These are phyloP conservation scores for Phengaris alcon DNA, from an alignment of 2,888 invertebrate species.

Conservation along the genomic window DNA sequence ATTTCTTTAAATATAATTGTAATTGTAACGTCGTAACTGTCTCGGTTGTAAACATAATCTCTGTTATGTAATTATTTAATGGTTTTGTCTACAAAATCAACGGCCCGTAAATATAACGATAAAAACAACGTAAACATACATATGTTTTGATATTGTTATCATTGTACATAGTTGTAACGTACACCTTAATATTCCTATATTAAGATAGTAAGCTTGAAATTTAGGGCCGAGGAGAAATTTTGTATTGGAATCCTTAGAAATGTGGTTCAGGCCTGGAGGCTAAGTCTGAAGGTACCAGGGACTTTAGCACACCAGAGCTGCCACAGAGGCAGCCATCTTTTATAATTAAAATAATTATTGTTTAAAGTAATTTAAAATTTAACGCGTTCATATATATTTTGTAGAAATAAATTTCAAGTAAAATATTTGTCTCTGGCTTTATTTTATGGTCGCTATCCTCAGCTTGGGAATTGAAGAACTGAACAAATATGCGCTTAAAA, in stretches of 20 bases:
- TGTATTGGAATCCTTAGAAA: no score
- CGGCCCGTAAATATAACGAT: not conserved
- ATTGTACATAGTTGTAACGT: not conserved
- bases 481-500: constrained; percentile 1
- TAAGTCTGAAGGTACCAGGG: no score
- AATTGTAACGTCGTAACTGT: not conserved
- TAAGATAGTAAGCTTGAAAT: no score
- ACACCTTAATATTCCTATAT: no score
- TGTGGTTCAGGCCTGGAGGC: no score
- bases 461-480: constrained; percentile 4
- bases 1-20: constrained; percentile 1
- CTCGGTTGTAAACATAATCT: constrained; percentile 4
- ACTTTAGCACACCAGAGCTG: no score
- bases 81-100: constrained; percentile 5
- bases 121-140: not conserved
- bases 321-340: no score
- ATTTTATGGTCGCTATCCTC: not conserved
- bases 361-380: no score
- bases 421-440: not conserved
- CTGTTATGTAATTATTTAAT: constrained; percentile 8
- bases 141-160: not conserved
- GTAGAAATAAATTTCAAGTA: not conserved
- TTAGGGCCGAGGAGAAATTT: no score
- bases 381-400: not conserved
- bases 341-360: no score